Percentiles rank a stretch among this genome's conserved stretches.
These are phyloP conservation scores for Sapayoa aenigma DNA, from an alignment of 2,113 vertebrate species.

Conservation along the genomic window DNA sequence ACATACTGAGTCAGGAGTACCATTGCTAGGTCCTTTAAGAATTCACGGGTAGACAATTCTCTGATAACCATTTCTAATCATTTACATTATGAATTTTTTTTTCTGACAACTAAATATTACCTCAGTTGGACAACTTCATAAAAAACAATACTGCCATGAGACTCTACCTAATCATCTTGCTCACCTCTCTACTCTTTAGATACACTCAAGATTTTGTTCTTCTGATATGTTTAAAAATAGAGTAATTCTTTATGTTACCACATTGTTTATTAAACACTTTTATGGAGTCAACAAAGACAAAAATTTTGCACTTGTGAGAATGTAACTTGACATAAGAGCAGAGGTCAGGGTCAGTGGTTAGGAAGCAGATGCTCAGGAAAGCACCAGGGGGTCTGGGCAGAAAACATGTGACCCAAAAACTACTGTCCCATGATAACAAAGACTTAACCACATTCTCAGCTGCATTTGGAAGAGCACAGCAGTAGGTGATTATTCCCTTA, in stretches of 20 bases:
- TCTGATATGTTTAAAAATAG: background rate
- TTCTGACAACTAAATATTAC: background rate
- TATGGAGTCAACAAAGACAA: background rate
- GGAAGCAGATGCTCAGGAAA: background rate
- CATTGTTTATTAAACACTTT: background rate
- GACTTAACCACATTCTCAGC: background rate
- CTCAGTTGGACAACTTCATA: background rate
- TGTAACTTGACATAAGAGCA: accelerated
- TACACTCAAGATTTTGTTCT: background rate
- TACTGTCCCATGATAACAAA: background rate
- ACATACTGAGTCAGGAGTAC: background rate
- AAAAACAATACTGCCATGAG: background rate
- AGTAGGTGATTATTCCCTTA: background rate
- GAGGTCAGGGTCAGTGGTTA: background rate
- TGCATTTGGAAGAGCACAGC: background rate
- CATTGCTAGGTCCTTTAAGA: background rate
- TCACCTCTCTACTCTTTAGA: background rate
- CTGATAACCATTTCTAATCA: background rate
- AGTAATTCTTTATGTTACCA: background rate
- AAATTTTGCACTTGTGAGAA: background rate
- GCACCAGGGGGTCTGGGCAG: background rate
- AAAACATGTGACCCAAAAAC: background rate
- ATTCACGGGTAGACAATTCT: background rate
- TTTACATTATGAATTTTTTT: accelerated
- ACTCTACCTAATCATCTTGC: background rate